A percentile compares a stretch with the other conserved stretches of the same genome.
Evolutionary conservation across 2,888 invertebrate genomes (phyloP).

Genomic region (Onthophagus sagittarius): DNA sequence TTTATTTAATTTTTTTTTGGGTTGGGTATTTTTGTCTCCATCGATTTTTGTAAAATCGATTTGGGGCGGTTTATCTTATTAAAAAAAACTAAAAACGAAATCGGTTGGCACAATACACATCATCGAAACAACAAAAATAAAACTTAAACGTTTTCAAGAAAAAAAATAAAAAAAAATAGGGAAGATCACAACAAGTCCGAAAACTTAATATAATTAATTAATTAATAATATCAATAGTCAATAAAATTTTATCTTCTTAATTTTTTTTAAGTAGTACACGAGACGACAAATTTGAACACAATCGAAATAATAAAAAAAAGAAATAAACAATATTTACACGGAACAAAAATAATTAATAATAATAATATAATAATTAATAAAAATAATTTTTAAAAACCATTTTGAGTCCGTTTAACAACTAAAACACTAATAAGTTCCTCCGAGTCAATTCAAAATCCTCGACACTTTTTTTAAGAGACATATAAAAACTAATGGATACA

Average conservation of each 20-base stretch:
- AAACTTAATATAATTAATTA: slow-evolving; percentile 7
- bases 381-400: slow-evolving; percentile 4
- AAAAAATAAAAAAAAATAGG: slow-evolving; percentile 37
- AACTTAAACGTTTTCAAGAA: slow-evolving; percentile 10
- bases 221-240: slow-evolving; percentile 29
- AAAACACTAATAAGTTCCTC: not conserved
- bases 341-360: slow-evolving; percentile 22
- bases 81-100: slow-evolving; percentile 16
- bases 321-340: slow-evolving; percentile 21
- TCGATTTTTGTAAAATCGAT: not conserved
- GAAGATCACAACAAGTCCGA: slow-evolving; percentile 44
- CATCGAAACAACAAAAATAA: slow-evolving; percentile 20
- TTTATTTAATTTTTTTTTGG: too few species aligned
- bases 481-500: slow-evolving; percentile 17
- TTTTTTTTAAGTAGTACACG: slow-evolving; percentile 22
- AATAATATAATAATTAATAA: slow-evolving; percentile 15
- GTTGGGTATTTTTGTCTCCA: not conserved
- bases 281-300: slow-evolving; percentile 24
- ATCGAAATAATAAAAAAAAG: slow-evolving; percentile 20
- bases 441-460: slow-evolving; percentile 13
- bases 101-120: slow-evolving; percentile 24
- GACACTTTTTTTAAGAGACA: slow-evolving; percentile 23
- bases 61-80: slow-evolving; percentile 15
- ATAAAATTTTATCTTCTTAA: slow-evolving; percentile 26
- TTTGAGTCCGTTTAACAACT: not conserved